Base-by-base conservation (phyloP, 2,113 vertebrate genomes). In the Vulpes ferrilata region DNA sequence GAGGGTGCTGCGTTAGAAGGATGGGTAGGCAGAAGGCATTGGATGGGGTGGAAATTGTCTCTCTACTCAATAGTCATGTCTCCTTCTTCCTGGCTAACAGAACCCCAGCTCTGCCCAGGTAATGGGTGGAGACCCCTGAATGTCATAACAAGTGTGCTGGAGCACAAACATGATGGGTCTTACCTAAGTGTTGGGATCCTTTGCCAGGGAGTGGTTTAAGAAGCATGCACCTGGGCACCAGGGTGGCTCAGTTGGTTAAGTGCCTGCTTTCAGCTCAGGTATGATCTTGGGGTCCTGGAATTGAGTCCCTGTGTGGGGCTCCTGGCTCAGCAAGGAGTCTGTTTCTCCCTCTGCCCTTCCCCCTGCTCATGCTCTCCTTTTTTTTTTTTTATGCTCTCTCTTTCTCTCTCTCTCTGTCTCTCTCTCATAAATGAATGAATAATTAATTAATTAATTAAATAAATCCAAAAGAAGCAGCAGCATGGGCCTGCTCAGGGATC, bases 11-110 rank as follows among this genome's bases (percentile, higher is more conserved):
- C 20, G 38, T 38, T 27, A n/a, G n/a, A 30, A 11, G 13, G 11
- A 11, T 4, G 38, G 11, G 11, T 5, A 48, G 69, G 53, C 11
- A 17, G 53, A 0, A 1, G 57, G 30, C 23, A 27, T 62, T 11
- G 60, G 60, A 23, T 62, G 23, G n/a, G 69, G 30, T 5, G 27
- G 27, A 8, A 27, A 51, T 4, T 60, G 5, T 53, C 73, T 55
- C 38, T 74, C 74, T 32, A 32, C 30, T 60, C 16, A 13, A 5
- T 1, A 79, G 80, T 57, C 71, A 27, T 11, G 32, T 38, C 60
- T n/a, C n/a, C 17, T 27, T 25, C 43, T 80, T 65, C 27, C 78
- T 51, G 22, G 38, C 38, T 62, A 32, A 60, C 25, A 51, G 51
- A 76, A 23, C 38, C 57, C 95, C 60, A 32, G 0, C 62, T 64